Base-by-base conservation (phyloP, 2,888 invertebrate species). In the Sacculina carcini region DNA sequence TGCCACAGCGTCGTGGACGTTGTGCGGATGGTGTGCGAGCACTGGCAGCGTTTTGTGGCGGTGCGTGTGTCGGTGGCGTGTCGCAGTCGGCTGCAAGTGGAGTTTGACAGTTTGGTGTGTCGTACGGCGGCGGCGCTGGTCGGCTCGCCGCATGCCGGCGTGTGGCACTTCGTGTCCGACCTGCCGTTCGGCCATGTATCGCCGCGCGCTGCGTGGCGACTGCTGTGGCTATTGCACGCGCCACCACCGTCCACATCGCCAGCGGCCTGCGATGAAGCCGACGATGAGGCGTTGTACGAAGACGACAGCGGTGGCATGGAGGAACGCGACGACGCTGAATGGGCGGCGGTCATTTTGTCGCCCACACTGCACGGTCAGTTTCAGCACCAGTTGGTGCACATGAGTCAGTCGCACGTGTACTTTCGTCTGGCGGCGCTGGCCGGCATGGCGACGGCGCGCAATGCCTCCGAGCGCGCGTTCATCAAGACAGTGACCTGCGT, bases 111-210 rank as follows among this genome's bases (percentile, higher is more conserved):
- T 50, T 75, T 79, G 1, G 76, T 76, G 32, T 69, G 44, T 19
- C 44, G 73, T 3, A 16, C 44, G 28, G 44, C 44, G 16, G 44
- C 29, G 52, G 75, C 73, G 57, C 73, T 83, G 52, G 77, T 79
- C 61, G 72, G 74, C 2, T 76, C 78, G 0, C 74, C 76, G 46
- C 76, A 76, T 61, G 68, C 79, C 54, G 79, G 79, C 9, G 77
- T 79, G 2, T 80, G 82, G 78, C 82, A 84, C 63, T 83, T 81
- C 66, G 71, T 83, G 58, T 77, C 80, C 14, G 75, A 77, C 21
- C 69, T 82, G 58, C 81, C 83, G 0, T 79, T 75, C 60, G 66
- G 70, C 54, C 66, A 70, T 46, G 69, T 78, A 28, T 72, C 75
- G 10, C 61, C 69, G 1, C 64, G 66, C 47, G 71, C 72, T 5